Evolutionary conservation across 1,140 invertebrate genomes (phyloP).

Genomic region (Pinna nobilis): DNA sequence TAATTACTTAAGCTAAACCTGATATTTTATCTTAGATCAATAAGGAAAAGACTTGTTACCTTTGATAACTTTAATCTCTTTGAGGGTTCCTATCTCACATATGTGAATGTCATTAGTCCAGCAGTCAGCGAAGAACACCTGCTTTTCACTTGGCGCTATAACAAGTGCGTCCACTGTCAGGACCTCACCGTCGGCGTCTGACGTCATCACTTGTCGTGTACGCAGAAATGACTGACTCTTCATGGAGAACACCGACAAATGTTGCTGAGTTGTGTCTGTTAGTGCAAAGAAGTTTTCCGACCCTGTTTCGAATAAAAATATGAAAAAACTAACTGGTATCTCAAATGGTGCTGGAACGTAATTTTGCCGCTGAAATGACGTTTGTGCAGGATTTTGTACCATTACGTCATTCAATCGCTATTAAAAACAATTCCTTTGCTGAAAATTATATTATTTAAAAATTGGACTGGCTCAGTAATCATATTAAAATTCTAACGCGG

Average conservation of each 20-base stretch:
- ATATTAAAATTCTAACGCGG: too few relatives aligned
- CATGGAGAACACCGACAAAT: constrained; percentile 1
- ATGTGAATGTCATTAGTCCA: constrained; percentile 15
- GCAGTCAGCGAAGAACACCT: not conserved
- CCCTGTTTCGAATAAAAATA: not conserved
- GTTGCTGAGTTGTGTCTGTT: constrained; percentile 11
- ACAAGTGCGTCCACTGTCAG: constrained; percentile 3
- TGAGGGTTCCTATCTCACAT: constrained; percentile 1
- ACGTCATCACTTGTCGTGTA: constrained; percentile 6
- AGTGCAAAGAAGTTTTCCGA: constrained; percentile 3
- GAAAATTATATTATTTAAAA: too few relatives aligned
- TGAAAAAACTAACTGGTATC: too few relatives aligned
- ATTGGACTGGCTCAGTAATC: too few relatives aligned
- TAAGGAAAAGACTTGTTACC: not conserved
- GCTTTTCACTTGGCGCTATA: constrained; percentile 1
- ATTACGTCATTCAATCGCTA: too few relatives aligned
- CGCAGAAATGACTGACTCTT: not conserved
- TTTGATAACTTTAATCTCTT: not conserved
- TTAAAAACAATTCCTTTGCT: too few relatives aligned
- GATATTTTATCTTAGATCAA: not conserved
- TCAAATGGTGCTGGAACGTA: too few relatives aligned
- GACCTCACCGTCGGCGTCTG: constrained; percentile 3
- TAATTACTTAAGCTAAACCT: too few relatives aligned
- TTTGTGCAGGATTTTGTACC: too few relatives aligned
- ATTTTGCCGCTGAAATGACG: too few relatives aligned